These are phyloP conservation scores for Pterostichus niger DNA, from an alignment of 2,888 invertebrate genomes.

Conservation along the genomic window DNA sequence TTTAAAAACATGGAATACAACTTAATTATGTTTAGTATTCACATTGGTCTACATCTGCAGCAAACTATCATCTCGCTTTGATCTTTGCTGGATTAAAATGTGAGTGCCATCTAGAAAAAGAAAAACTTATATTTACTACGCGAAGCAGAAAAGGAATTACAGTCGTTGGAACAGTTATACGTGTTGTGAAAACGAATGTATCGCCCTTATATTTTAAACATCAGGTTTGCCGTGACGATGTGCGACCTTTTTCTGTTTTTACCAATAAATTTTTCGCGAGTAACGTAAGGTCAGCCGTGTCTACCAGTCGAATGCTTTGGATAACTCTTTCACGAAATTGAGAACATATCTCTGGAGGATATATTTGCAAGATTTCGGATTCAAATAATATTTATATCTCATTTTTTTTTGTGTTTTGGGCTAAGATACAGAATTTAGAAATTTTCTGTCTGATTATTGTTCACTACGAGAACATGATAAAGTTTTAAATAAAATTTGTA, in stretches of 20 bases:
- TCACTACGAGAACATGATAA: too few relatives aligned
- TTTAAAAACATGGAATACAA: too few relatives aligned
- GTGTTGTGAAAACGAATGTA: constrained; percentile 37
- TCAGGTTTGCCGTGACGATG: constrained; percentile 5
- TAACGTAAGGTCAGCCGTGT: background rate
- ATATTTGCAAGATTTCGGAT: background rate
- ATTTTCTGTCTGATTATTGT: too few relatives aligned
- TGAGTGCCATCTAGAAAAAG: background rate
- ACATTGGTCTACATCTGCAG: constrained; percentile 20
- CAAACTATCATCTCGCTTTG: background rate
- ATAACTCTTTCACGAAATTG: constrained; percentile 24
- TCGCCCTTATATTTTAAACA: constrained; percentile 40
- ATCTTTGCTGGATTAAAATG: constrained; percentile 27
- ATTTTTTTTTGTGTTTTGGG: background rate
- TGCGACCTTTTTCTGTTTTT: constrained; percentile 33
- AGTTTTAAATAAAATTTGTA: too few relatives aligned
- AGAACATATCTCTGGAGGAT: background rate
- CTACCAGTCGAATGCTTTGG: constrained; percentile 1
- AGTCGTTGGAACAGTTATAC: constrained; percentile 28
- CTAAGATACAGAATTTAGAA: too few relatives aligned
- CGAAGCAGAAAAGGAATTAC: constrained; percentile 44
- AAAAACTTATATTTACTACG: constrained; percentile 31
- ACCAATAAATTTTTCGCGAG: constrained; percentile 33
- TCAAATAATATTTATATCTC: background rate
- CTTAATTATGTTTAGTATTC: background rate